Conservation (phyloP, 2,888 invertebrate genomes). For the Vannuccia rotundouncinata region DNA sequence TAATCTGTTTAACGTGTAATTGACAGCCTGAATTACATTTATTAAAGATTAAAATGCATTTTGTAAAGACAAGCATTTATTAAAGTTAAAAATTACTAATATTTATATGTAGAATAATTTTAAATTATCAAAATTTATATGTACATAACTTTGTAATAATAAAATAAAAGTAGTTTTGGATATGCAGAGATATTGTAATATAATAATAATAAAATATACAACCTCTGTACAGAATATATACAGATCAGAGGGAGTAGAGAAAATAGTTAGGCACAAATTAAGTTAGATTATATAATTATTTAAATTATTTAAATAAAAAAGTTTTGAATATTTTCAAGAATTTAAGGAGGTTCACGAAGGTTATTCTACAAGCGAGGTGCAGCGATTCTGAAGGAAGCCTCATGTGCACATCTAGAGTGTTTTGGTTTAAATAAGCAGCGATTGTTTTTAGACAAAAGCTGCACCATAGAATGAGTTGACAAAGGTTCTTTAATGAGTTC, state of each 20-base stretch:
- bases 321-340: not conserved
- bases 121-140: too few species aligned
- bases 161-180: too few species aligned
- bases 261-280: not conserved
- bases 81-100: too few species aligned
- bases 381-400: not conserved
- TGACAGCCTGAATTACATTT: too few species aligned
- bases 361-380: not conserved
- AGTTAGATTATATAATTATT: not conserved
- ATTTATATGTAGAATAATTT: too few species aligned
- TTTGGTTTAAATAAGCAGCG: constrained; percentile 9
- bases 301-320: constrained; percentile 5
- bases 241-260: not conserved
- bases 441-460: not conserved
- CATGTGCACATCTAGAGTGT: not conserved
- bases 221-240: not conserved
- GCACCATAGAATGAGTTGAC: constrained; percentile 6
- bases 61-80: too few species aligned
- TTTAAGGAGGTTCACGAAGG: not conserved
- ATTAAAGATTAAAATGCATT: too few species aligned
- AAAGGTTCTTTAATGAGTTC: constrained; percentile 12
- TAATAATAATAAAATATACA: too few species aligned
- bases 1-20: too few species aligned
- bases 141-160: too few species aligned
- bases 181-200: too few species aligned